Conservation (phyloP, 2,797 vertebrate genomes). For the Chromis chromis region DNA sequence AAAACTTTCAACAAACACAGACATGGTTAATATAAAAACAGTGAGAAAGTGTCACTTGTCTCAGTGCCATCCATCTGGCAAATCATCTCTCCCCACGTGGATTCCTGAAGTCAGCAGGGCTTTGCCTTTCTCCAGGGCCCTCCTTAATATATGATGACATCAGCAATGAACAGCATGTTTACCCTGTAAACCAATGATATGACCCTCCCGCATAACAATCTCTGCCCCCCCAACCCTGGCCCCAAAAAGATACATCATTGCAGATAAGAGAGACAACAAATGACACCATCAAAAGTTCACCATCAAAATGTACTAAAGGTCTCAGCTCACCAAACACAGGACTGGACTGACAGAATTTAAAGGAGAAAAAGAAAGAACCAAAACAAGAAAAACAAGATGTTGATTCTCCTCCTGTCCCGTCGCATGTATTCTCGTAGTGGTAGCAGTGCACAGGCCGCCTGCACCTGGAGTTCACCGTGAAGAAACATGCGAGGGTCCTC, state of each 20-base stretch:
- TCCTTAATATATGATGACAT: slow-evolving; percentile 68
- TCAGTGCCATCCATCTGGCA: slow-evolving; percentile 72
- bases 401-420: slow-evolving; percentile 49
- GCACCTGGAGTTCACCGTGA: slow-evolving; percentile 51
- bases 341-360: slow-evolving; percentile 74
- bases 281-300: slow-evolving; percentile 79
- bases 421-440: slow-evolving; percentile 59
- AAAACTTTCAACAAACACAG: slow-evolving; percentile 80
- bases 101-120: slow-evolving; percentile 61
- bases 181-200: slow-evolving; percentile 88
- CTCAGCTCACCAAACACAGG: slow-evolving; percentile 79
- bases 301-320: slow-evolving; percentile 75
- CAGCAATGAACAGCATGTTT: slow-evolving; percentile 77
- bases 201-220: slow-evolving; percentile 71
- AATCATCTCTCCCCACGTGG: slow-evolving; percentile 45
- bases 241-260: slow-evolving; percentile 70
- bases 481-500: slow-evolving; percentile 32
- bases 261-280: slow-evolving; percentile 78
- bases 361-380: slow-evolving; percentile 48
- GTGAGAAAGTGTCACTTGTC: slow-evolving; percentile 79
- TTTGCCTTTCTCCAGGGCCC: slow-evolving; percentile 44
- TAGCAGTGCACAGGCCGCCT: slow-evolving; percentile 57
- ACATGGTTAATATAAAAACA: slow-evolving; percentile 83
- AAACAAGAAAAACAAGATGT: slow-evolving; percentile 48
- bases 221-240: slow-evolving; percentile 25